These are phyloP conservation scores for Cecidostiba fungosa DNA, from an alignment of 2,888 invertebrate genomes.

Conservation along the genomic window DNA sequence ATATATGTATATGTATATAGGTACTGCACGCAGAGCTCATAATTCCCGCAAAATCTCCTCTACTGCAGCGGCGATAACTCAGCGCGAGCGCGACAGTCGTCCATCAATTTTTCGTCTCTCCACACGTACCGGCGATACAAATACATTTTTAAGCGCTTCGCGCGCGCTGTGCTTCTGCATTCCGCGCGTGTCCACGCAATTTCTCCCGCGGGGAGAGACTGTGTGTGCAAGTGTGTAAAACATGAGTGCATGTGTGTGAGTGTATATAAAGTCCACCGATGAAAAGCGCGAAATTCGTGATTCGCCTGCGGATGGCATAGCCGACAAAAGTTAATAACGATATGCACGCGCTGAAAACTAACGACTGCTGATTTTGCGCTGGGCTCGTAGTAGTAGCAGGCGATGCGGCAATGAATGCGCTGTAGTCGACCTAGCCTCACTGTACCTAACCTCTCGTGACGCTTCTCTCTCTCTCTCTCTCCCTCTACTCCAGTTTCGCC, in stretches of 20 bases:
- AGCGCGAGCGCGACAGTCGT: neutral
- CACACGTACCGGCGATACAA: neutral
- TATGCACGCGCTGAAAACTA: constrained; percentile 30
- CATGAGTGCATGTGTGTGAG: neutral
- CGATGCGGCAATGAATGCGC: constrained; percentile 58
- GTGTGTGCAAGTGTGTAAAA: neutral
- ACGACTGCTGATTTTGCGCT: constrained; percentile 39
- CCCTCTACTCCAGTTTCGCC: constrained; percentile 12
- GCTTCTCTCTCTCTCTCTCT: neutral
- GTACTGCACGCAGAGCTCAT: neutral
- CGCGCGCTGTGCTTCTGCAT: neutral
- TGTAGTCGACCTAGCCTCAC: constrained; percentile 38
- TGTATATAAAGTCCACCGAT: neutral
- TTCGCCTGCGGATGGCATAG: constrained; percentile 16
- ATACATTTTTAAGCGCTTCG: constrained; percentile 21
- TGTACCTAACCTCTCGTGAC: neutral
- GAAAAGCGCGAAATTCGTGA: constrained; percentile 48
- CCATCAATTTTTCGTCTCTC: constrained; percentile 5
- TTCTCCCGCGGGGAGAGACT: neutral
- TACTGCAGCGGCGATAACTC: constrained; percentile 1
- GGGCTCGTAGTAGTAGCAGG: neutral
- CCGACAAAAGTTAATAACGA: constrained; percentile 26
- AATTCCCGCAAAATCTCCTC: neutral
- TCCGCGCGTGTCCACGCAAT: neutral
- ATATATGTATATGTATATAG: neutral